Evolutionary conservation across 2,113 vertebrate species (phyloP).

Genomic region (Rhea americana): DNA sequence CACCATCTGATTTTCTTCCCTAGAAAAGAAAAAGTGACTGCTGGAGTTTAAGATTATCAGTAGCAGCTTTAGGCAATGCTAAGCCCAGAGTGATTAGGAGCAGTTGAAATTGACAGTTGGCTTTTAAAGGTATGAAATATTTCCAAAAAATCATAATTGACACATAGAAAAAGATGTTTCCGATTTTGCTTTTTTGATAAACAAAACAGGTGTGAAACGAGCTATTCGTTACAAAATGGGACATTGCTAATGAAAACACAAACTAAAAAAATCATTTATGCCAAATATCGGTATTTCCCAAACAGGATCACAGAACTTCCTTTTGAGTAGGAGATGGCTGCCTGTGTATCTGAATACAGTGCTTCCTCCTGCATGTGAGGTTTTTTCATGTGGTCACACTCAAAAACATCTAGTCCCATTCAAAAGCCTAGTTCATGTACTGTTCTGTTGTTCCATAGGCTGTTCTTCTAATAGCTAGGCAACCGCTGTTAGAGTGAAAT

Average conservation of each 20-base stretch:
- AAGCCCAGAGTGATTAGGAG: background rate
- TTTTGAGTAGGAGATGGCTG: background rate
- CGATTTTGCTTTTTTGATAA: background rate
- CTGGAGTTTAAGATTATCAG: background rate
- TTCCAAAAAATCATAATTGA: background rate
- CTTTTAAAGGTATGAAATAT: conserved; percentile 18
- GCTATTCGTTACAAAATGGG: background rate
- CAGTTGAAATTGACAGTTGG: background rate
- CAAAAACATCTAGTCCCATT: background rate
- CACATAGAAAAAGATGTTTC: background rate
- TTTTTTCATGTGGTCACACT: background rate
- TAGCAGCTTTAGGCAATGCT: background rate
- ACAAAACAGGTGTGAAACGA: background rate
- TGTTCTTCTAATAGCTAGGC: background rate
- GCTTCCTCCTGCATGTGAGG: background rate
- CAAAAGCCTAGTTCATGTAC: background rate
- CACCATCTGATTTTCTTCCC: conserved; percentile 19
- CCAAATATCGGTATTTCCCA: background rate
- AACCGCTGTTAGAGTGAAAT: background rate
- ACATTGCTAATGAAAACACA: background rate
- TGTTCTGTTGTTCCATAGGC: background rate
- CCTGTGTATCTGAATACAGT: background rate
- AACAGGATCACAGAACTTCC: background rate
- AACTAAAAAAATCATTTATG: background rate
- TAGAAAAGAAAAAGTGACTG: background rate